Base-by-base conservation (phyloP, 2,113 vertebrate species). In the Mus spicilegus region DNA sequence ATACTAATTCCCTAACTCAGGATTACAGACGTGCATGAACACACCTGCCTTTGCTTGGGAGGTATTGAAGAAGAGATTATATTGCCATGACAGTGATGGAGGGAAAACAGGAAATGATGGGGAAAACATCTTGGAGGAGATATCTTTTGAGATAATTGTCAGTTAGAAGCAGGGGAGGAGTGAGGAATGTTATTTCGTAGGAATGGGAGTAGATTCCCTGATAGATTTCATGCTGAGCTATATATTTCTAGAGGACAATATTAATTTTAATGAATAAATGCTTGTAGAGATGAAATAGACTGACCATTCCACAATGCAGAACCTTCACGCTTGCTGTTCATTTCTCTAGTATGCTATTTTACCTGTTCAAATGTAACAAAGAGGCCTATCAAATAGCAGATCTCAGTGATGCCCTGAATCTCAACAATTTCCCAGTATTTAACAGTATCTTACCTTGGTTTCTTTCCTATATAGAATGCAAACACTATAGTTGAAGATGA, bases 81-180 rank as follows among this genome's bases (percentile, higher is more conserved):
- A 22, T 39, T 72, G n/a, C 2, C 75, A 3, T 39, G 49, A 28
- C 17, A 63, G 11, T 39, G 36, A 86, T 51, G n/a, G 81, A 70
- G 28, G 39, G 86, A 36, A 65, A 88, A 30, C 81, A 69, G 65
- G 12, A 10, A 69, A 89, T 87, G 61, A n/a, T 69, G n/a, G 54
- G 84, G n/a, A 90, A 94, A 90, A 6, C 51, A 87, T 90, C 39
- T 10, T 82, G 63, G 39, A 72, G 0, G 54, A 46, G 19, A 0
- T 78, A 56, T 84, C 39, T 54, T 95, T 89, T 88, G 65, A 90
- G 58, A 67, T 54, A 92, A 33, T 22, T 72, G 46, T n/a, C 46
- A 67, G n/a, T 92, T 4, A 65, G 78, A 70, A 22, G 70, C 65
- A 90, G 16, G 17, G 33, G 46, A 61, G 13, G 16, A 85, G 30